Evolutionary conservation across 2,113 vertebrate species (phyloP), one percentile per base, ranked within the genome.

Genomic region (Melanerpes aurifrons): DNA sequence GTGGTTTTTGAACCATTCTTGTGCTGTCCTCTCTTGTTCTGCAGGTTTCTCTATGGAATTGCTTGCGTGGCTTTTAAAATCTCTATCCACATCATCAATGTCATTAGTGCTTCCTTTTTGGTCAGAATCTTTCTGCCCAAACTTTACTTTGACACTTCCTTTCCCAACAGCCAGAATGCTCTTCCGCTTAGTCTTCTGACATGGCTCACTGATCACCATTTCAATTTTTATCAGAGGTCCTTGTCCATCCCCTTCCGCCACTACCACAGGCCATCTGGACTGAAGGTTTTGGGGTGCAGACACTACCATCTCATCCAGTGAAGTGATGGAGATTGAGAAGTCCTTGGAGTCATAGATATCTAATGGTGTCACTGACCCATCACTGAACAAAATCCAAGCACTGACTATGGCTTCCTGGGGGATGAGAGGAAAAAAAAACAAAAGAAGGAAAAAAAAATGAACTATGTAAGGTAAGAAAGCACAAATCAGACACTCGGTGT

Each of bases 171-270:
- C 99, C 69, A 99, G 97, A 12, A 98, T 96, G 14, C 99, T 99
- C 96, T 99, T 99, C 83, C 99, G 94, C 97, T 99, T 99, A 26
- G 98, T 99, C 95, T 99, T 99, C 98, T 99, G 99, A 59, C 99
- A 99, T 2, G 98, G 97, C 70, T 99, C 99, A 0, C 99, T 99
- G 94, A 99, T 99, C 43, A 98, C 97, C 98, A 99, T 98, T 93
- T 99, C 99, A 2, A 99, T 97, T 43, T 98, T 98, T 24, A 99
- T 97, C 78, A 99, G 96, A 3, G 98, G 93, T 7, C 99, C 99
- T 86, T 99, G 99, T 17, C 99, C 99, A 11, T 99, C 98, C 0
- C 98, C 98, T 92, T 99, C 98, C 0, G 99, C 99, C 45, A 98
- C 97, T 17, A 99, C 97, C 1, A 97, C 90, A 0, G 98, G 98